Percentiles rank a stretch among this genome's conserved stretches.
Conservation (phyloP, 2,113 vertebrate species). For the Thryonomys swinderianus region DNA sequence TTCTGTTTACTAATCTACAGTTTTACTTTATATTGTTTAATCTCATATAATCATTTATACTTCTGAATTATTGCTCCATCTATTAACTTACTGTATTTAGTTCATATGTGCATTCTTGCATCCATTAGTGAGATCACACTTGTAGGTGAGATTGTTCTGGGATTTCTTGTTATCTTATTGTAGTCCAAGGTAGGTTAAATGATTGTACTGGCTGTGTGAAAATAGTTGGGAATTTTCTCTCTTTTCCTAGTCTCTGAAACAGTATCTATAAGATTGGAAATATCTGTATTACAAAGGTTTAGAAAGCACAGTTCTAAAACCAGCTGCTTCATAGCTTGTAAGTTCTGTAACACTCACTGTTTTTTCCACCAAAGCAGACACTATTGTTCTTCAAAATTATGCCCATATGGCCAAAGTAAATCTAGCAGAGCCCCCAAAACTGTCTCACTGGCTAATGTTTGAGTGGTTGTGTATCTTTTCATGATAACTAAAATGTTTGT, state of each 20-base stretch:
- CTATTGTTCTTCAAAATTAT: not conserved
- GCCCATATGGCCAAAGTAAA: not conserved
- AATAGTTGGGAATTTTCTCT: not conserved
- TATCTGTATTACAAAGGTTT: not conserved
- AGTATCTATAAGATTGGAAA: not conserved
- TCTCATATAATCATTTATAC: not conserved
- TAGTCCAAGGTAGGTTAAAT: not conserved
- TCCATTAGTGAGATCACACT: not conserved
- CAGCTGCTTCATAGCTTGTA: not conserved
- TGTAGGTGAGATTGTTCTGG: not conserved
- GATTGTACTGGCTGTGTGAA: not conserved
- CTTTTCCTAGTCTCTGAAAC: not conserved
- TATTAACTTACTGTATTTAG: not conserved
- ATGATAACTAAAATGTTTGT: not conserved
- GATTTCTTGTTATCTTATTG: not conserved
- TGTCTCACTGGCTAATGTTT: not conserved
- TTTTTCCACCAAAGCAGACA: not conserved
- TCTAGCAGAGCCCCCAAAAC: not conserved
- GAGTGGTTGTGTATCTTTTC: not conserved
- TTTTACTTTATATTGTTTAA: not conserved
- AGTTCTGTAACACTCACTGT: not conserved
- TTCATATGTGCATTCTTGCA: not conserved
- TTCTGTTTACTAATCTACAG: not conserved
- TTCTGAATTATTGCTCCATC: not conserved
- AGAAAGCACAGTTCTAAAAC: not conserved